Conservation (phyloP, 2,888 invertebrate genomes). For the Tetranychus truncatus region DNA sequence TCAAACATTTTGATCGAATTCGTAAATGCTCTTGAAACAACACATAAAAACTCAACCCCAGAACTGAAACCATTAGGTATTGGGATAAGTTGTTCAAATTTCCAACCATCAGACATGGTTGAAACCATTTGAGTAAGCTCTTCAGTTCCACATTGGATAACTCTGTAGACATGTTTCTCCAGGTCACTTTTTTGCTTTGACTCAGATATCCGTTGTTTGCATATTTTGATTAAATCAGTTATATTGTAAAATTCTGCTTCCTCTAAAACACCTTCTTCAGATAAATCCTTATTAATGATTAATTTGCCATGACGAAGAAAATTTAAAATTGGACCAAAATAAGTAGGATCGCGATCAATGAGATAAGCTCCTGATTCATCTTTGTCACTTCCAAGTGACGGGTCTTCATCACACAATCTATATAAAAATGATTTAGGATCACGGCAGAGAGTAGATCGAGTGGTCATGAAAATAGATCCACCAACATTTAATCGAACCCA, state of each 20-base stretch:
- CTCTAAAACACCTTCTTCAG: slow-evolving; percentile 86
- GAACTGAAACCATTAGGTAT: slow-evolving; percentile 63
- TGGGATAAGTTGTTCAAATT: slow-evolving; percentile 80
- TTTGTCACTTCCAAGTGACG: slow-evolving; percentile 62
- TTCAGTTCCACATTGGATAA: slow-evolving; percentile 94
- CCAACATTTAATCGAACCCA: slow-evolving; percentile 97
- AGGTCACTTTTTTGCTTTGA: slow-evolving; percentile 38
- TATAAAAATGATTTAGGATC: slow-evolving; percentile 94
- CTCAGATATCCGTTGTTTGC: slow-evolving; percentile 47
- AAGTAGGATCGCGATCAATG: slow-evolving; percentile 91
- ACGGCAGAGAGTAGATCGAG: slow-evolving; percentile 81
- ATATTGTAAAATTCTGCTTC: slow-evolving; percentile 99
- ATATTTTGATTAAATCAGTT: slow-evolving; percentile 75
- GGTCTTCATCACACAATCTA: slow-evolving; percentile 87
- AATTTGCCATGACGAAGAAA: slow-evolving; percentile 91
- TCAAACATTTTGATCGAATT: slow-evolving; percentile 28
- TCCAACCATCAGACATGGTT: slow-evolving; percentile 99
- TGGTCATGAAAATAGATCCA: slow-evolving; percentile 87
- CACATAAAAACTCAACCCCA: slow-evolving; percentile 69
- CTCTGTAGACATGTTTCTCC: slow-evolving; percentile 90
- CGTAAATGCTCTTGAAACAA: slow-evolving; percentile 73
- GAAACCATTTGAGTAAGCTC: slow-evolving; percentile 92
- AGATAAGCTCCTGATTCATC: slow-evolving; percentile 94
- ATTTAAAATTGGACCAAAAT: slow-evolving; percentile 89
- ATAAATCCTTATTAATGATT: slow-evolving; percentile 82